A percentile compares a stretch with the other conserved stretches of the same genome.
Evolutionary conservation across 2,888 invertebrate genomes (phyloP).

Genomic region (Neoscelio sp.): DNA sequence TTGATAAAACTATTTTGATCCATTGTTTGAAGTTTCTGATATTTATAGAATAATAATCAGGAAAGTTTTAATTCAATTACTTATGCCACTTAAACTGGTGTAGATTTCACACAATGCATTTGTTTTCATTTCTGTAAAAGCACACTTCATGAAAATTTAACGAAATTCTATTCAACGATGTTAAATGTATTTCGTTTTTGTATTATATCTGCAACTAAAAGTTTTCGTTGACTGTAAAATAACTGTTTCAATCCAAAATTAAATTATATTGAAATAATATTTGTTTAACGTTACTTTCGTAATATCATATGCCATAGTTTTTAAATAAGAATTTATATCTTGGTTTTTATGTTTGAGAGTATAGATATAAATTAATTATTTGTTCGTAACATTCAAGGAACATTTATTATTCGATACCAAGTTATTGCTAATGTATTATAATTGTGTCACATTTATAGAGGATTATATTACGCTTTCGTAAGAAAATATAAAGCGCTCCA

Average conservation of each 20-base stretch:
- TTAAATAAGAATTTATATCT: neutral
- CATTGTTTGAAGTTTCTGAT: neutral
- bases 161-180: constrained; percentile 10
- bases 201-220: neutral
- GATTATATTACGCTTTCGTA: no score
- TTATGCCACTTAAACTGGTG: constrained; percentile 17
- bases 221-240: constrained; percentile 1
- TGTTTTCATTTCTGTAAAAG: constrained; percentile 42
- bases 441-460: no score
- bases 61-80: constrained; percentile 46
- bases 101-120: constrained; percentile 9
- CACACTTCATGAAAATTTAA: constrained; percentile 46
- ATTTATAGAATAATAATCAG: constrained; percentile 18
- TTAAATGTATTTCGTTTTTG: constrained; percentile 15
- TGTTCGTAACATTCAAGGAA: no score
- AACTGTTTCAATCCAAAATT: no score
- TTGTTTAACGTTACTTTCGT: no score
- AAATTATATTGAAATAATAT: no score
- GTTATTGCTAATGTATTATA: no score
- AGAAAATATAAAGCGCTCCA: no score
- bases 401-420: no score
- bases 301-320: no score
- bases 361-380: no score
- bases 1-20: neutral
- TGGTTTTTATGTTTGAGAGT: neutral